These are phyloP conservation scores for Cosmopolites sordidus DNA, from an alignment of 2,888 invertebrate species.

Conservation along the genomic window DNA sequence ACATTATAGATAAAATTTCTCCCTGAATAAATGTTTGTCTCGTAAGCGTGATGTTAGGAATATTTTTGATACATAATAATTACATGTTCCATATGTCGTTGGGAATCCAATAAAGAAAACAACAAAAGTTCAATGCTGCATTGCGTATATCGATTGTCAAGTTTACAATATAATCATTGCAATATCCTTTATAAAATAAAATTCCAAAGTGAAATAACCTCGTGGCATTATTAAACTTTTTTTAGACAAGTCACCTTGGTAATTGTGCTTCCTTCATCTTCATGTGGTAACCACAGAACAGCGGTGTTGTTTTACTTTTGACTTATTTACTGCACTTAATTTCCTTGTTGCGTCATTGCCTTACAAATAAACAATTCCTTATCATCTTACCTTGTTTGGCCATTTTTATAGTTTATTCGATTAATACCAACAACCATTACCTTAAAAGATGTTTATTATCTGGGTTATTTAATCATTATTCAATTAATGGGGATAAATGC, in stretches of 20 bases:
- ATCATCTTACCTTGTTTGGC: conserved; percentile 18
- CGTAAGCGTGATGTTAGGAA: not conserved
- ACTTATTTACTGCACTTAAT: conserved; percentile 25
- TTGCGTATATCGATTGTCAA: conserved; percentile 9
- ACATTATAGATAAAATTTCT: not conserved
- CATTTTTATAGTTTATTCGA: not conserved
- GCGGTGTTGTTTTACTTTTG: conserved; percentile 18
- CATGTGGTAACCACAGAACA: conserved; percentile 17
- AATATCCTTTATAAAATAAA: conserved; percentile 23
- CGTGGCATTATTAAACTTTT: conserved; percentile 20
- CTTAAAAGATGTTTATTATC: not conserved
- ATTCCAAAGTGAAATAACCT: conserved; percentile 20
- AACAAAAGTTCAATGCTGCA: conserved; percentile 15
- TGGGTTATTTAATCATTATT: not conserved
- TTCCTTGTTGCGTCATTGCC: conserved; percentile 40
- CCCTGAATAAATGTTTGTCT: no score
- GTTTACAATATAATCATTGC: conserved; percentile 4
- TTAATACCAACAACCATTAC: not conserved
- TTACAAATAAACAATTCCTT: conserved; percentile 26
- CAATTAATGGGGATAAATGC: no score
- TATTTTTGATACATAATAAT: not conserved
- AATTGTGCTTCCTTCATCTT: conserved; percentile 23
- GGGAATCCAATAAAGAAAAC: not conserved
- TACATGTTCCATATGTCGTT: not conserved
- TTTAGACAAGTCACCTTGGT: conserved; percentile 19